A percentile compares a stretch with the other conserved stretches of the same genome.
These are phyloP conservation scores for Lerema accius DNA, from an alignment of 1,140 invertebrate genomes.

Conservation along the genomic window DNA sequence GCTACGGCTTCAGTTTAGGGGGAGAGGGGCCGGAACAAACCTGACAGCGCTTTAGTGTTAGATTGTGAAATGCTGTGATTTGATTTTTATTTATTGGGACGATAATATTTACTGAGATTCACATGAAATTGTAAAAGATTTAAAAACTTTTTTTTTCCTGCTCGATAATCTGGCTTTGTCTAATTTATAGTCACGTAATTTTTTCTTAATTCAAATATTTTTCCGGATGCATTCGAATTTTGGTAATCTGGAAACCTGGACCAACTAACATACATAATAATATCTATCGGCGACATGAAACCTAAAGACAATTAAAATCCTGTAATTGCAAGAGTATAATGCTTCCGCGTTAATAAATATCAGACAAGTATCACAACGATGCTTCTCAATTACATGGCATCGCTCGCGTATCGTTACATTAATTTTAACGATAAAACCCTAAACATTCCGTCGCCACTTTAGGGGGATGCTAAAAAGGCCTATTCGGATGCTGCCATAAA, in stretches of 20 bases:
- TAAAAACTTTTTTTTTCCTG: too few relatives aligned
- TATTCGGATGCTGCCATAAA: conserved; percentile 67
- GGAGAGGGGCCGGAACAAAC: conserved; percentile 52
- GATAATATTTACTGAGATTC: too few relatives aligned
- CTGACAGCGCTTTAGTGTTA: conserved; percentile 55
- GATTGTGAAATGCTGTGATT: conserved; percentile 44
- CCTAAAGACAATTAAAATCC: too few relatives aligned
- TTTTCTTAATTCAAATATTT: too few relatives aligned
- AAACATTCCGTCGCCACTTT: conserved; percentile 57
- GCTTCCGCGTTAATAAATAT: background rate
- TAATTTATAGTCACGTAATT: too few relatives aligned
- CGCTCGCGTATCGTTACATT: conserved; percentile 64
- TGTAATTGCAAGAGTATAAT: background rate
- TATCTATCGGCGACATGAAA: too few relatives aligned
- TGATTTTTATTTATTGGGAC: conserved; percentile 3
- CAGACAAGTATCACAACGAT: conserved; percentile 32
- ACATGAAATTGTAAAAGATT: too few relatives aligned
- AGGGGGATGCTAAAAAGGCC: conserved; percentile 57
- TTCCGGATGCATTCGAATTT: too few relatives aligned
- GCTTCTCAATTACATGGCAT: conserved; percentile 42
- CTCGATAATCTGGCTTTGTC: too few relatives aligned
- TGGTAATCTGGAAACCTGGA: too few relatives aligned
- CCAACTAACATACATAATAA: too few relatives aligned
- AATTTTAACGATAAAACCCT: conserved; percentile 72
- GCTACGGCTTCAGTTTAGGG: conserved; percentile 48